These are phyloP conservation scores for Megaceryle alcyon DNA, from an alignment of 2,797 vertebrate genomes.

Conservation along the genomic window DNA sequence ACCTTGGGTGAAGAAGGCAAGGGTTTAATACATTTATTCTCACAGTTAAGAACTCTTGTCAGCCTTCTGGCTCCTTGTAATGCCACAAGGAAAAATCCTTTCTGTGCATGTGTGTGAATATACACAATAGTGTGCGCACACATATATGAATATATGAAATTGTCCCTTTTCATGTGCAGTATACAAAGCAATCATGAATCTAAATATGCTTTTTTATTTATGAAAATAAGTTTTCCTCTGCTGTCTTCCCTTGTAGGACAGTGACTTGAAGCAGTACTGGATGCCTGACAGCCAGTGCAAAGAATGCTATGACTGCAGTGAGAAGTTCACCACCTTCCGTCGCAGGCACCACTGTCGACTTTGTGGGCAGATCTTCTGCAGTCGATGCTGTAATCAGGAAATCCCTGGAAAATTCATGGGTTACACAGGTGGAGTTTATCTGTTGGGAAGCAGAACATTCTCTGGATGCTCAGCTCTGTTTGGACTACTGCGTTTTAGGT, in stretches of 20 bases:
- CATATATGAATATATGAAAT: not conserved
- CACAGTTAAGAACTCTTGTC: not conserved
- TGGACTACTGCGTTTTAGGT: not conserved
- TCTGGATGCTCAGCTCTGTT: not conserved
- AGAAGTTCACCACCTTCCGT: slow-evolving; percentile 98
- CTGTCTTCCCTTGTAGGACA: slow-evolving; percentile 83
- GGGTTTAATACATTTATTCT: not conserved
- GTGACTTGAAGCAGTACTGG: slow-evolving; percentile 99
- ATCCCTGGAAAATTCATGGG: slow-evolving; percentile 99
- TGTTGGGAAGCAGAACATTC: not conserved
- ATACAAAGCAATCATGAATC: not conserved
- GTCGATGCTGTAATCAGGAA: slow-evolving; percentile 98
- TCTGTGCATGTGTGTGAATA: not conserved
- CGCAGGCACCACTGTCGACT: slow-evolving; percentile 96
- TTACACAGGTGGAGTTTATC: slow-evolving; percentile 87
- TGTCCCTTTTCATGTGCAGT: not conserved
- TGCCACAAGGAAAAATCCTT: not conserved
- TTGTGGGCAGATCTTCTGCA: slow-evolving; percentile 98
- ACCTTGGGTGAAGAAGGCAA: not conserved
- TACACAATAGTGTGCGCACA: fast-evolving
- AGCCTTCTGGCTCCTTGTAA: not conserved
- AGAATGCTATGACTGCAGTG: slow-evolving; percentile 98
- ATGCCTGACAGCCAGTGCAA: slow-evolving; percentile 99
- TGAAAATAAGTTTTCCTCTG: not conserved
- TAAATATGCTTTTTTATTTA: not conserved